Evolutionary conservation across 2,888 invertebrate genomes (phyloP), one percentile per base, ranked within the genome.

Genomic region (Oasisia sp.): DNA sequence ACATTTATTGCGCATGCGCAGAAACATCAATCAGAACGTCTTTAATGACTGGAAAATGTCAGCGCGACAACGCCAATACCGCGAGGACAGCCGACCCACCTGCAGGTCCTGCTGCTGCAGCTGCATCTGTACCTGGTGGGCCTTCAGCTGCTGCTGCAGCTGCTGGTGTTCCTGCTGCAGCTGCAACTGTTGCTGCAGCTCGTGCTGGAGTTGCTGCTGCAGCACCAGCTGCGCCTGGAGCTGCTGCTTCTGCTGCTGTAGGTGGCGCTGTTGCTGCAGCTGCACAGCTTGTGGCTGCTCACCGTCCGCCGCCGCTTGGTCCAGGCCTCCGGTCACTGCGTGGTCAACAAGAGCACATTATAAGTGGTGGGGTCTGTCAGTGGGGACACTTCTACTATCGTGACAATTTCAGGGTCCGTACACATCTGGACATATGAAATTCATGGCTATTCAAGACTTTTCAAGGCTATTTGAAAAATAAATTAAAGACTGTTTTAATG

Each of bases 91-190:
- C 92, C 93, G 93, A 32, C 91, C 92, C 44, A 74, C 89, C 90
- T 93, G 93, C 92, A 93, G 90, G 92, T 93, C 93, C 93, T 93
- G 93, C 92, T 93, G 94, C 91, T 96, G 95, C 91, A 74, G 74
- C 74, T 74, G 74, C 74, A 95, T 95, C 93, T 95, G 95, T 94
- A 96, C 95, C 91, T 97, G 97, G 96, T 96, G 96, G 92, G 95
- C 95, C 45, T 95, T 96, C 58, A 96, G 95, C 7, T 74, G 74
- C 74, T 74, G 74, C 92, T 96, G 96, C 89, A 96, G 97, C 93
- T 97, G 97, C 93, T 97, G 94, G 92, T 95, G 94, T 90, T 94
- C 94, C 32, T 94, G 95, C 93, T 95, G 93, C 32, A 93, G 93
- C 92, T 93, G 93, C 92, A 94, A 93, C 93, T 95, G 95, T 91